These are phyloP conservation scores for Capitella teleta DNA, from an alignment of 1,140 invertebrate species.

Conservation along the genomic window DNA sequence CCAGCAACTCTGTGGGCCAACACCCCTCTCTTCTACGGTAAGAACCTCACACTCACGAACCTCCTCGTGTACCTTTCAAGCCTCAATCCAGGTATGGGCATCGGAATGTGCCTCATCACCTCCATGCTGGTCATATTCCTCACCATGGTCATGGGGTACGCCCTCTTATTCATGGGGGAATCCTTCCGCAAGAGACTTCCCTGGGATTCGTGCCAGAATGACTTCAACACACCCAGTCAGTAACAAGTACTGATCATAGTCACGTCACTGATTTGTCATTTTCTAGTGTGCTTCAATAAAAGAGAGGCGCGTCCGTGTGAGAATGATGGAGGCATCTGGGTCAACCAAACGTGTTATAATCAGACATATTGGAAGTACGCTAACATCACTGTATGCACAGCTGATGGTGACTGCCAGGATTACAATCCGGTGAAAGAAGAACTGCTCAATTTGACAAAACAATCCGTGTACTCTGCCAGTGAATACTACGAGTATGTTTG, in stretches of 20 bases:
- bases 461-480: too few species aligned
- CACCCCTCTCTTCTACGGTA: constrained; percentile 67
- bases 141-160: constrained; percentile 9
- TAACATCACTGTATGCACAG: too few species aligned
- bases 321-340: background rate
- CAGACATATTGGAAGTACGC: constrained; percentile 48
- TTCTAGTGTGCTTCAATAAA: constrained; percentile 3
- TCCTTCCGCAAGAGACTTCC: constrained; percentile 1
- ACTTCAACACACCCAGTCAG: constrained; percentile 1
- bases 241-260: background rate
- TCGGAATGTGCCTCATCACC: constrained; percentile 1
- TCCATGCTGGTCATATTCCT: constrained; percentile 4
- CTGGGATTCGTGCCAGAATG: constrained; percentile 2
- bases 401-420: too few species aligned
- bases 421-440: too few species aligned
- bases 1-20: constrained; percentile 53
- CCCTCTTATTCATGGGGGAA: background rate
- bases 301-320: background rate
- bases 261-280: background rate
- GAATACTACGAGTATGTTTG: too few species aligned
- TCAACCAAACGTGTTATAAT: constrained; percentile 7
- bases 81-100: background rate
- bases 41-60: background rate
- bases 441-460: too few species aligned
- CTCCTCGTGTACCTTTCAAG: background rate